Conservation (phyloP, 2,797 vertebrate species). For the Myotis findleyi region DNA sequence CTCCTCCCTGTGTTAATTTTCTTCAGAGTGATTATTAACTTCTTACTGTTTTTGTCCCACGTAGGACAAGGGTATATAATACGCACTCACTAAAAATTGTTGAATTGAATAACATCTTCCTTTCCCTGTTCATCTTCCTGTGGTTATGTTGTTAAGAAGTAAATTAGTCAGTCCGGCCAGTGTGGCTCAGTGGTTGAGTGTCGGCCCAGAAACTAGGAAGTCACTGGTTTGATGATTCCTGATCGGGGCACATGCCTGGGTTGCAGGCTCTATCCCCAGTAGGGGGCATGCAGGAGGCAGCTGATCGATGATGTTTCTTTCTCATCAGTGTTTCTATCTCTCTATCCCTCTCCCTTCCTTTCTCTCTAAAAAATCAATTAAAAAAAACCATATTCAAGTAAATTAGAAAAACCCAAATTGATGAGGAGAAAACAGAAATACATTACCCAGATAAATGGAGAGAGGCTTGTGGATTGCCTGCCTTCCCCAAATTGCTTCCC, state of each 20-base stretch:
- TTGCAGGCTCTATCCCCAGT: no score
- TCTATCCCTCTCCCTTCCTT: neutral
- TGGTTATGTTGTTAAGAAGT: slow-evolving; percentile 46
- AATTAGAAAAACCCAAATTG: slow-evolving; percentile 57
- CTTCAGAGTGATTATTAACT: neutral
- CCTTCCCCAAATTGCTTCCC: slow-evolving; percentile 5
- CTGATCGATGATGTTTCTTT: no score
- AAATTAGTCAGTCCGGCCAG: slow-evolving; percentile 58
- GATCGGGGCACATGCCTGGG: no score
- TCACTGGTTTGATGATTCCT: no score
- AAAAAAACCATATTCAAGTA: neutral
- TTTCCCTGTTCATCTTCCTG: slow-evolving; percentile 39
- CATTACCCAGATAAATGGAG: neutral
- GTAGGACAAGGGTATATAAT: neutral
- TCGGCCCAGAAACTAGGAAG: no score
- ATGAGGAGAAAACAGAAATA: slow-evolving; percentile 53
- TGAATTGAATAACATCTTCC: slow-evolving; percentile 43
- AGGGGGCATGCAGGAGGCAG: no score
- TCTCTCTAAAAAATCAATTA: neutral
- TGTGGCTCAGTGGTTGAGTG: no score
- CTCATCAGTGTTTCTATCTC: no score
- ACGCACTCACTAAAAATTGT: slow-evolving; percentile 25
- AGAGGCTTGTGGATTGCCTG: neutral
- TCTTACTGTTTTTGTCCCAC: neutral
- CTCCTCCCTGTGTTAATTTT: neutral